Conservation (phyloP, 2,888 invertebrate genomes). For the Agonopterix alstromeriana region DNA sequence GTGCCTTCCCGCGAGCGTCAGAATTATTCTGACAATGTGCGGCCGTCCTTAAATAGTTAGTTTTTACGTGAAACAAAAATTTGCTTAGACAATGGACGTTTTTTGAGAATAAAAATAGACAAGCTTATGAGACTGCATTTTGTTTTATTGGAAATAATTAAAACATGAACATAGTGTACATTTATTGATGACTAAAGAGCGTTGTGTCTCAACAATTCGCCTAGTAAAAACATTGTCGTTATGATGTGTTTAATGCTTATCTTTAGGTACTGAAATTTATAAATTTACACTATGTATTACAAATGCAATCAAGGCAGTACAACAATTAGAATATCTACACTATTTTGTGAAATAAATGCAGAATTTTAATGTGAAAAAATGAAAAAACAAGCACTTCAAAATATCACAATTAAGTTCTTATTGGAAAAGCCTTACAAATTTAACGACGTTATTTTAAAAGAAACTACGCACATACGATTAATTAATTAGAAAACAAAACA, state of each 20-base stretch:
- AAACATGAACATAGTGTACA: not conserved
- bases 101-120: too few species aligned
- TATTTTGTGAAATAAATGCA: conserved; percentile 24
- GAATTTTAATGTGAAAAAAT: conserved; percentile 26
- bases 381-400: conserved; percentile 42
- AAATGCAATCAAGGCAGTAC: conserved; percentile 33
- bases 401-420: conserved; percentile 58
- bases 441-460: conserved; percentile 12
- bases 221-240: too few species aligned
- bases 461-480: conserved; percentile 3
- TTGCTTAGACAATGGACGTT: too few species aligned
- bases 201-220: too few species aligned
- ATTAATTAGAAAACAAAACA: not conserved
- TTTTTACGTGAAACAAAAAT: too few species aligned
- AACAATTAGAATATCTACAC: not conserved
- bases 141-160: conserved; percentile 10
- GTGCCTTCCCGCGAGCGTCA: too few species aligned
- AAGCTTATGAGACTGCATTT: conserved; percentile 8
- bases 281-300: conserved; percentile 7
- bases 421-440: conserved; percentile 12
- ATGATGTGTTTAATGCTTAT: too few species aligned
- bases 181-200: not conserved
- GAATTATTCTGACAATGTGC: too few species aligned
- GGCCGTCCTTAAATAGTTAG: too few species aligned
- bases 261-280: conserved; percentile 5